Base-by-base conservation (phyloP, 2,113 vertebrate species). In the Indicator indicator region DNA sequence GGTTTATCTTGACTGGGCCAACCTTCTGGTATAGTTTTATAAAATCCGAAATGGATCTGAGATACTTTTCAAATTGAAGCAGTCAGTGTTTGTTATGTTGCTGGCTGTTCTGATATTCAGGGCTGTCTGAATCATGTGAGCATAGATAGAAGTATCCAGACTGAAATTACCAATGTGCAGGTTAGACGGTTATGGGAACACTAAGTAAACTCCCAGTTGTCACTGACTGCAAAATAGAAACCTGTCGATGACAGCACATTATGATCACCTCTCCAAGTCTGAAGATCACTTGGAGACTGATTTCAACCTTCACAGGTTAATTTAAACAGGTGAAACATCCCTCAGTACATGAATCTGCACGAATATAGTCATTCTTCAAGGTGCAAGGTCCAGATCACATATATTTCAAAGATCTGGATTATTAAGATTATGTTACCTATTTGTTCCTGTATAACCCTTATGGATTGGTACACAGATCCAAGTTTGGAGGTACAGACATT, bases 101-200 rank as follows among this genome's bases (percentile, higher is more conserved):
- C 38, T 95, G 82, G 16, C 60, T 38, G 16, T 94, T 94, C 26
- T 77, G 64, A 71, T 91, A 74, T 86, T 91, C 95, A 83, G 91
- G 5, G 27, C 48, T 28, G 56, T 50, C 18, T 91, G 33, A 95
- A 86, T 86, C 2, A 28, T 12, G 17, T 48, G 92, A 95, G 67
- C 5, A 24, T 23, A 59, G 19, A 60, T 71, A 74, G 52, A 90
- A 89, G 33, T 48, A 80, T 77, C 56, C 46, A 85, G 59, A 74
- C 46, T 56, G 52, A 93, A 93, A 77, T 70, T 89, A 67, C 30
- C 15, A 20, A 46, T 73, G 46, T 42, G 46, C 71, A 88, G 48
- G 32, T 55, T 86, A 94, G 89, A 92, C 94, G 71, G 78, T 70
- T 80, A 64, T 27, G 38, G 48, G 84, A 93, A 91, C 89, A 83